phyloP scores from a whole-genome alignment of 2,113 vertebrate species.

The Sceloporus tristichus region DNA sequence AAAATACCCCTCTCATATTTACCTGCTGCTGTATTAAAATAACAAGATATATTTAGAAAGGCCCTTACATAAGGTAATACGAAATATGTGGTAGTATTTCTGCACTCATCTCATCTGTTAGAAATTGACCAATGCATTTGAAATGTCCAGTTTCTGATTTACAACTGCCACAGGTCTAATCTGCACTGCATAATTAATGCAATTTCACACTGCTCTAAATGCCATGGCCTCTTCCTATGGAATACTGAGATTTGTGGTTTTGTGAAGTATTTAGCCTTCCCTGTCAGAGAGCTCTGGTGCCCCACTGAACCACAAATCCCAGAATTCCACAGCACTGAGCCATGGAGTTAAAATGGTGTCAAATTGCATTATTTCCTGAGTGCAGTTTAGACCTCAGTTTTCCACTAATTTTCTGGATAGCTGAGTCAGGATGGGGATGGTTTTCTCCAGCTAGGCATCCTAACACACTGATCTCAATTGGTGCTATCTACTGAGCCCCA shows the following conservation, averaged over 20 bases:
- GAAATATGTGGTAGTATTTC: neutral
- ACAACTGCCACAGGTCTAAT: neutral
- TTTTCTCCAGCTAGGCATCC: neutral
- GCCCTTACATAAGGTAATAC: neutral
- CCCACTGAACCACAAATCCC: too few relatives aligned
- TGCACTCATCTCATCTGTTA: neutral
- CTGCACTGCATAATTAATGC: neutral
- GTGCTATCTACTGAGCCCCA: neutral
- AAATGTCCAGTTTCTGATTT: neutral
- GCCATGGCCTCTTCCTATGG: too few relatives aligned
- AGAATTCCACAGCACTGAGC: too few relatives aligned
- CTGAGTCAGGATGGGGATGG: neutral
- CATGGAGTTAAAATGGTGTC: too few relatives aligned
- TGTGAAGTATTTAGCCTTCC: too few relatives aligned
- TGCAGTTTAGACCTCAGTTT: too few relatives aligned
- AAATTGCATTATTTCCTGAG: too few relatives aligned
- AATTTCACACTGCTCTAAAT: too few relatives aligned
- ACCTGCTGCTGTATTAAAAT: conserved; percentile 21
- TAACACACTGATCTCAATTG: neutral
- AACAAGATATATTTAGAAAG: neutral
- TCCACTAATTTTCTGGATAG: neutral
- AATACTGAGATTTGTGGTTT: too few relatives aligned
- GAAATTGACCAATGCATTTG: neutral
- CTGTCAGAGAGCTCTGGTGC: too few relatives aligned
- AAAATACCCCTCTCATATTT: neutral